Percentiles rank a stretch among this genome's conserved stretches.
These are phyloP conservation scores for Apaloderma vittatum DNA, from an alignment of 2,113 vertebrate species.

Conservation along the genomic window DNA sequence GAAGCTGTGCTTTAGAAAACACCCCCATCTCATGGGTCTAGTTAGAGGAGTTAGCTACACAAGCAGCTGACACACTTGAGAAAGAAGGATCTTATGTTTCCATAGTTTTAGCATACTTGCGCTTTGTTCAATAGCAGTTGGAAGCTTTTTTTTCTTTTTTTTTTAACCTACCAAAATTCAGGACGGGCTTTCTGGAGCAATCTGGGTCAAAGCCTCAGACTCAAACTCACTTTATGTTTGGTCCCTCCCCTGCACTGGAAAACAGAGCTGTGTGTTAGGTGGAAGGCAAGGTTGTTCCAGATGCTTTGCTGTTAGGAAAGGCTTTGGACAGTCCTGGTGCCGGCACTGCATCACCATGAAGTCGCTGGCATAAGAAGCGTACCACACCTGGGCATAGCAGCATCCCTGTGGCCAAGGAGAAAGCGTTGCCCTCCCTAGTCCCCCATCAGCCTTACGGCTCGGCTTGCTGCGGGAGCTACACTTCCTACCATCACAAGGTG, in stretches of 20 bases:
- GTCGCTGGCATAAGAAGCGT: background rate
- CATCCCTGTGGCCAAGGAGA: background rate
- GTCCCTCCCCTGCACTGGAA: background rate
- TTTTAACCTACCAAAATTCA: background rate
- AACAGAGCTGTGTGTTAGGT: background rate
- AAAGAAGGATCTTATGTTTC: background rate
- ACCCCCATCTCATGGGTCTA: background rate
- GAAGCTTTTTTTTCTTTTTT: background rate
- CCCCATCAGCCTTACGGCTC: fast-evolving
- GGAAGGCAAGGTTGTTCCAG: background rate
- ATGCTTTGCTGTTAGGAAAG: background rate
- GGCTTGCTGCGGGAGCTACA: fast-evolving
- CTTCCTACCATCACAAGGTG: fast-evolving
- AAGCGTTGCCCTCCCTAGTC: background rate
- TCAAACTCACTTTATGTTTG: background rate
- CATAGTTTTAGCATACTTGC: background rate
- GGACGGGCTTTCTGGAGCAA: background rate
- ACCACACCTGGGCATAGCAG: background rate
- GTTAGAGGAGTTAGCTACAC: background rate
- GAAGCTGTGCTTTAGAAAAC: background rate
- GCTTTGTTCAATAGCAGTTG: background rate
- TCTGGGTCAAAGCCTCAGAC: too few relatives aligned
- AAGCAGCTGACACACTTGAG: background rate
- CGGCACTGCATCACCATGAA: background rate
- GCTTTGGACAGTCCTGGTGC: background rate